These are phyloP conservation scores for Caenorhabditis remanei DNA, from an alignment of 1,140 invertebrate species.

Conservation along the genomic window DNA sequence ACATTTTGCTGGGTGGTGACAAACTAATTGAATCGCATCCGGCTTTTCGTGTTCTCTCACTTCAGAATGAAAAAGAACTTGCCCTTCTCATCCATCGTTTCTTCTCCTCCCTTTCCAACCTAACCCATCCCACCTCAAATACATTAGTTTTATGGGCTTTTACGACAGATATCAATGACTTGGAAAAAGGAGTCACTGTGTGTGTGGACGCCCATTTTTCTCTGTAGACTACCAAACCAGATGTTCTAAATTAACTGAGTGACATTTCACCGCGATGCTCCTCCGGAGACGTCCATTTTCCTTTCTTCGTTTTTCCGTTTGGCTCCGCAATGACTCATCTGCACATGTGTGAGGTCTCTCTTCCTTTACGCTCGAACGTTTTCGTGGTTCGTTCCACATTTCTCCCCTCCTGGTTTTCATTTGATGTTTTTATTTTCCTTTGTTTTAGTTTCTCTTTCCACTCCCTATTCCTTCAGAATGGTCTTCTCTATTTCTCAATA, in stretches of 20 bases:
- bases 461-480: not conserved
- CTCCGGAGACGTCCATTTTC: not conserved
- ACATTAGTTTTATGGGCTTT: constrained; percentile 55
- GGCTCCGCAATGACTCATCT: constrained; percentile 14
- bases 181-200: not conserved
- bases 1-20: constrained; percentile 28
- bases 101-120: not conserved
- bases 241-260: constrained; percentile 49
- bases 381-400: not conserved
- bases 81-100: constrained; percentile 47
- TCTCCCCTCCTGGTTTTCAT: not conserved
- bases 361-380: not conserved
- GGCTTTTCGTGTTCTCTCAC: constrained; percentile 8
- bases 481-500: not conserved
- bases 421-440: not conserved
- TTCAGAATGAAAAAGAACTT: constrained; percentile 48
- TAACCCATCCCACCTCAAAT: constrained; percentile 50
- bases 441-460: not conserved
- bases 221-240: constrained; percentile 5
- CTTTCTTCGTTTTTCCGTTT: not conserved
- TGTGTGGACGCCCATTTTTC: not conserved
- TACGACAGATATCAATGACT: constrained; percentile 52
- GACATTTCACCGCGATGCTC: not conserved
- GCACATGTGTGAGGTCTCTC: constrained; percentile 41
- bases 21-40: constrained; percentile 53